Base-by-base conservation (phyloP, 2,113 vertebrate species). In the Engraulis encrasicolus region DNA sequence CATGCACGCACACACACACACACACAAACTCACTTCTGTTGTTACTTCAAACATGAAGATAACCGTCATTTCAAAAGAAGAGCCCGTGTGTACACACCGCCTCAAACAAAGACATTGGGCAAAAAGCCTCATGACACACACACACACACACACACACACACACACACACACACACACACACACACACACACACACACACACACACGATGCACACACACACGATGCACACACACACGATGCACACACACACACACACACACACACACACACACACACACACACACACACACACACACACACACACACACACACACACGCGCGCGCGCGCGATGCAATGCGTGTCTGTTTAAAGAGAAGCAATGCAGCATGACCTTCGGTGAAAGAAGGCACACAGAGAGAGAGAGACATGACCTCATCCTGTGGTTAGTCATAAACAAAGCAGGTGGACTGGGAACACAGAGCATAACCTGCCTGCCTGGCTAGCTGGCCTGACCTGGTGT, bases 361-460 rank as follows among this genome's bases (percentile, higher is more conserved):
- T 31, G 23, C 61, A 45, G 27, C 27, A 34, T 71, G 66, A 71
- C 66, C 66, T 71, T 71, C 66, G 3, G 12, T 34, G 27, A 18
- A n/a, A n/a, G n/a, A n/a, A 45, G 40, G 31, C 66, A 34, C 2
- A 71, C 27, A 71, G 0, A 34, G 23, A 71, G 7, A 71, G 17
- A 71, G 0, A 34, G 23, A 71, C 3, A 71, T 71, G 66, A 71
- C 66, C 66, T 71, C 66, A 71, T 14, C 27, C 11, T 17, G 14
- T 71, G 66, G 27, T 71, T 71, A 71, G 66, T 71, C 66, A 71
- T 71, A 34, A 71, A 71, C 66, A 71, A 71, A 71, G 5, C 66
- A 71, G 27, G 66, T 71, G 66, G 66, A 0, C 27, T 71, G 7
- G 9, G 40, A 45, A 45, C 11, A 31, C 4, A 71, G 40, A 45